phyloP scores from a whole-genome alignment of 2,888 invertebrate species.

The Lasioglossum pauxillum region DNA sequence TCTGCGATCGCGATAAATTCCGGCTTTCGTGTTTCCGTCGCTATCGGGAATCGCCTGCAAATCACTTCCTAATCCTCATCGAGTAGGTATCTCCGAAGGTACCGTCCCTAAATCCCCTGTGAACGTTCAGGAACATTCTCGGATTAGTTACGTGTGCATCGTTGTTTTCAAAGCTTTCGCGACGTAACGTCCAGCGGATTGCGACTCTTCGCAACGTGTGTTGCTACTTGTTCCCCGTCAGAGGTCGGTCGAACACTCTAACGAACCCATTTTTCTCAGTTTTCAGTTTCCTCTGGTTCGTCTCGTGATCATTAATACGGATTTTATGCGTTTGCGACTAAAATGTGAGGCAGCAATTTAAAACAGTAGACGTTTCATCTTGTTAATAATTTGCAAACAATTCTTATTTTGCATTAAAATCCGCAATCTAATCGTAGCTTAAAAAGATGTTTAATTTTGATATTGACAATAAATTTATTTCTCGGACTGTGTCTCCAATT shows the following conservation, averaged over 20 bases:
- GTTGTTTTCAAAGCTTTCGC: slow-evolving; percentile 51
- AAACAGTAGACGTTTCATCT: not conserved
- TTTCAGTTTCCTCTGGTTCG: not conserved
- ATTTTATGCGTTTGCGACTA: not conserved
- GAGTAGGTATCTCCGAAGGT: slow-evolving; percentile 72
- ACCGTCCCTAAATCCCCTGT: slow-evolving; percentile 69
- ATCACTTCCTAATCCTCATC: slow-evolving; percentile 79
- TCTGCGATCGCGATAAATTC: slow-evolving; percentile 80
- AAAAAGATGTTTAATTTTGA: no score
- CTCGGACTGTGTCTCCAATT: not conserved
- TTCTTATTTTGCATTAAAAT: no score
- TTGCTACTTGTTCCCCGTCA: not conserved
- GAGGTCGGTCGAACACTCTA: not conserved
- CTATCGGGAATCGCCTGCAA: slow-evolving; percentile 79
- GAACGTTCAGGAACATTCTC: slow-evolving; percentile 63
- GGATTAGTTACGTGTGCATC: slow-evolving; percentile 53
- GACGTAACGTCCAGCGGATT: not conserved
- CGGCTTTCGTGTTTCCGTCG: slow-evolving; percentile 74
- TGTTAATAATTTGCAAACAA: no score
- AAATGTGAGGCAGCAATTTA: not conserved
- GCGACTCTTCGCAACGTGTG: not conserved
- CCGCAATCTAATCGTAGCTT: no score
- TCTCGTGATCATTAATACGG: not conserved
- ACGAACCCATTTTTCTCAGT: not conserved
- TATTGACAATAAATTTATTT: not conserved